phyloP scores from a whole-genome alignment of 2,113 vertebrate genomes.

The Bombycilla garrulus region DNA sequence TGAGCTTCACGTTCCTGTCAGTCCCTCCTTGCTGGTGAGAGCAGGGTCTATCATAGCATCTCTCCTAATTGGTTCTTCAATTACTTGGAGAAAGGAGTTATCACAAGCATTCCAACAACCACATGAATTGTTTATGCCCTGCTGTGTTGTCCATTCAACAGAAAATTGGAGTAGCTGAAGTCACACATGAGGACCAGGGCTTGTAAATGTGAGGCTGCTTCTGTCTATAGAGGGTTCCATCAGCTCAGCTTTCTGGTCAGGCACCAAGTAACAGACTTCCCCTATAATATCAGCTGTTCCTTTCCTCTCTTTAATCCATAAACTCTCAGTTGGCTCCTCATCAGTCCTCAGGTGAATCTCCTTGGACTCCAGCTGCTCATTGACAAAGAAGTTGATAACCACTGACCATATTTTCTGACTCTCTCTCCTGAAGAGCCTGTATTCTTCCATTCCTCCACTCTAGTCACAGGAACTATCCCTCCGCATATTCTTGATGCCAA shows the following conservation, averaged over 20 bases:
- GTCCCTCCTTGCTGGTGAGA: background rate
- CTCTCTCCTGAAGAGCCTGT: background rate
- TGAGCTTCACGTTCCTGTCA: background rate
- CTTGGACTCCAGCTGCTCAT: background rate
- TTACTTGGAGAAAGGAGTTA: background rate
- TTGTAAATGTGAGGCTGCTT: background rate
- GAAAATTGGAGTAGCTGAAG: background rate
- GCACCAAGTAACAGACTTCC: background rate
- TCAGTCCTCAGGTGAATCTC: too few relatives aligned
- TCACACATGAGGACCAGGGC: background rate
- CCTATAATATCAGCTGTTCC: background rate
- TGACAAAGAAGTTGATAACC: background rate
- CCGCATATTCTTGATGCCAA: background rate
- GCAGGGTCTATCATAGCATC: background rate
- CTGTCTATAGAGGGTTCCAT: background rate
- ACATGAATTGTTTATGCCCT: background rate
- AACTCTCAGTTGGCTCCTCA: background rate
- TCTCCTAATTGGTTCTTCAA: background rate
- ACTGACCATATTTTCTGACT: background rate
- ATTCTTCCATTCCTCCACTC: background rate
- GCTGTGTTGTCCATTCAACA: background rate
- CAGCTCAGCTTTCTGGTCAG: background rate
- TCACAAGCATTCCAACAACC: background rate
- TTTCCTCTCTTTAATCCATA: background rate
- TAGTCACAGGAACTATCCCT: background rate